Evolutionary conservation across 1,140 invertebrate species (phyloP), one percentile per base, ranked within the genome.

Genomic region (Telenomus remus): DNA sequence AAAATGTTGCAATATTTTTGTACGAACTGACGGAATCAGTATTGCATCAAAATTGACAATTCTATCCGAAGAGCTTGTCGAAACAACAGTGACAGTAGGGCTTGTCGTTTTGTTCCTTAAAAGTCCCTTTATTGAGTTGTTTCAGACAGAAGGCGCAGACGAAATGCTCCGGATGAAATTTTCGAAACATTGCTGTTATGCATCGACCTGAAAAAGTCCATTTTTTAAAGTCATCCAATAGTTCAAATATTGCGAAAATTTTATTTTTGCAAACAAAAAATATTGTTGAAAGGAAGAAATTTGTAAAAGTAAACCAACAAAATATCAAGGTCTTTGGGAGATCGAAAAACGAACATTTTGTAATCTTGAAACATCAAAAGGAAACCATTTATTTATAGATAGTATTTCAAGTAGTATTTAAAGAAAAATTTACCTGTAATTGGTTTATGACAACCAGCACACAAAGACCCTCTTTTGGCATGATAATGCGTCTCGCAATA

Each of bases 401-500:
- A n/a, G n/a, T n/a, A n/a, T n/a, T n/a, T n/a, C n/a, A n/a, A n/a
- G n/a, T n/a, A n/a, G n/a, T n/a, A n/a, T 39, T 61, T 56, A 44
- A 34, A 48, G 13, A 48, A 49, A 71, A 49, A 49, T 4, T 13
- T 11, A 91, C 91, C 95, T 66, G 95, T 96, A 82, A 99, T 98
- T 10, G 98, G 97, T 84, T 98, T 98, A 84, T 98, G 96, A 85
- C 98, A 99, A 48, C 96, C 96, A 72, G 97, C 96, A 87, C 98
- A 99, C 0, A 99, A 90, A 0, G 97, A 99, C 19, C 98, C 98
- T 27, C 96, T 90, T 86, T 98, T 97, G 60, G 96, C 94, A 86
- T 99, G 97, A 86, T 99, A 99, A 88, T 99, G 98, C 2, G 96
- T 98, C 87, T 99, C 97, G 86, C 98, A 99, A 85, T 98, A 98